Conservation (phyloP, 2,888 invertebrate species). For the Caenorhabditis sp. region DNA sequence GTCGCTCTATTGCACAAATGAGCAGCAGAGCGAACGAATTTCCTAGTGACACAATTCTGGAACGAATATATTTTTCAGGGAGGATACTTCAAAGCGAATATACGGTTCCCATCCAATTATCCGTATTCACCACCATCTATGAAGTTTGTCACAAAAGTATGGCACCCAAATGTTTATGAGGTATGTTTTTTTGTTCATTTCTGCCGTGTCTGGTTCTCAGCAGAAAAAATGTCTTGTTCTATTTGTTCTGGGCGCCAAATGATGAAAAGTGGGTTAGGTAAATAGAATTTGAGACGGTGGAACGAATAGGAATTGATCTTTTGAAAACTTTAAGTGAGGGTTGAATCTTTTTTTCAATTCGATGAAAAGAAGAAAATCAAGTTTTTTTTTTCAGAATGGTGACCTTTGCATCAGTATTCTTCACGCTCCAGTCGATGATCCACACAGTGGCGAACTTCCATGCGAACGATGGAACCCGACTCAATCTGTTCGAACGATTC, state of each 20-base stretch:
- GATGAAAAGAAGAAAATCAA: too few relatives aligned
- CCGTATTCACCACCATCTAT: constrained; percentile 98
- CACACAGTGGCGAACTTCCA: constrained; percentile 96
- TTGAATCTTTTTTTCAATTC: too few relatives aligned
- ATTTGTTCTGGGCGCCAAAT: not conserved
- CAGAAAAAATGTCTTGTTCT: not conserved
- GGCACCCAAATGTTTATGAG: constrained; percentile 99
- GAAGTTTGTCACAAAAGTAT: constrained; percentile 96
- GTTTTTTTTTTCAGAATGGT: constrained; percentile 85
- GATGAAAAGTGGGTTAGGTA: constrained; percentile 2
- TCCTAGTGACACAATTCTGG: too few relatives aligned
- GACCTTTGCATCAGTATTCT: constrained; percentile 99
- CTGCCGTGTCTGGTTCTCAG: not conserved
- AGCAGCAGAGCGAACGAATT: too few relatives aligned
- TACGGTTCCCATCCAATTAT: constrained; percentile 98
- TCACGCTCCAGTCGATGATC: constrained; percentile 98
- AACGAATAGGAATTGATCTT: not conserved
- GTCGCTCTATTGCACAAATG: too few relatives aligned
- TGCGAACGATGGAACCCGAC: constrained; percentile 99
- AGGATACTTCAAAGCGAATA: constrained; percentile 98
- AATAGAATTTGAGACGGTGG: not conserved
- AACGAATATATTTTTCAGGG: constrained; percentile 76
- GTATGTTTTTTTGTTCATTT: constrained; percentile 26
- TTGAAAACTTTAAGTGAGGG: not conserved
- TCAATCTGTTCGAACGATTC: constrained; percentile 92